phyloP scores from a whole-genome alignment of 2,797 vertebrate species.

The Brachymystax lenok region DNA sequence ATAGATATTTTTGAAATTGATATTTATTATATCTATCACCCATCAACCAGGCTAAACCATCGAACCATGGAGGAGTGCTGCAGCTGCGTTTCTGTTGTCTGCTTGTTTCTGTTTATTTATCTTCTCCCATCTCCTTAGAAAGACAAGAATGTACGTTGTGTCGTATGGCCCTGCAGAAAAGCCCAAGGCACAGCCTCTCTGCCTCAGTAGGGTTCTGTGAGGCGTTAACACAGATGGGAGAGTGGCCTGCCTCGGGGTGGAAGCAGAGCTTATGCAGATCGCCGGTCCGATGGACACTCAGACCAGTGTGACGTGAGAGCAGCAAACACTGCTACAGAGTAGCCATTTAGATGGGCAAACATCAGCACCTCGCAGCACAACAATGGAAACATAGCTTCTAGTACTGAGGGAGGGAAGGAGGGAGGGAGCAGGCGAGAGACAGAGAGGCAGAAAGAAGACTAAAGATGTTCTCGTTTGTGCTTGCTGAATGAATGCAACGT shows the following conservation, averaged over 20 bases:
- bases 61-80: too few species aligned
- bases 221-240: conserved; percentile 52
- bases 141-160: conserved; percentile 12
- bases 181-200: conserved; percentile 11
- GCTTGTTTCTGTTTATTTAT: neutral
- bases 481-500: conserved; percentile 15
- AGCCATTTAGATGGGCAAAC: conserved; percentile 10
- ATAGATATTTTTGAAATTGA: too few species aligned
- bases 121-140: neutral
- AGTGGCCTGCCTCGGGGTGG: conserved; percentile 19
- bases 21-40: too few species aligned
- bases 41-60: too few species aligned
- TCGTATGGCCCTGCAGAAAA: conserved; percentile 52
- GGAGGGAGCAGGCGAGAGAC: neutral
- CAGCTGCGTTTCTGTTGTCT: neutral
- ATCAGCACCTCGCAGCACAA: conserved; percentile 28
- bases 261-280: neutral
- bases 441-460: neutral
- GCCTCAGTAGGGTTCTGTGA: conserved; percentile 20
- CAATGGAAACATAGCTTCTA: conserved; percentile 16
- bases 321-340: neutral
- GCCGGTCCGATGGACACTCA: neutral
- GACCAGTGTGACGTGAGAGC: neutral
- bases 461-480: conserved; percentile 7
- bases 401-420: neutral